Evolutionary conservation across 2,888 invertebrate genomes (phyloP), one percentile per base, ranked within the genome.

Genomic region (Gymnosoma rotundatum): DNA sequence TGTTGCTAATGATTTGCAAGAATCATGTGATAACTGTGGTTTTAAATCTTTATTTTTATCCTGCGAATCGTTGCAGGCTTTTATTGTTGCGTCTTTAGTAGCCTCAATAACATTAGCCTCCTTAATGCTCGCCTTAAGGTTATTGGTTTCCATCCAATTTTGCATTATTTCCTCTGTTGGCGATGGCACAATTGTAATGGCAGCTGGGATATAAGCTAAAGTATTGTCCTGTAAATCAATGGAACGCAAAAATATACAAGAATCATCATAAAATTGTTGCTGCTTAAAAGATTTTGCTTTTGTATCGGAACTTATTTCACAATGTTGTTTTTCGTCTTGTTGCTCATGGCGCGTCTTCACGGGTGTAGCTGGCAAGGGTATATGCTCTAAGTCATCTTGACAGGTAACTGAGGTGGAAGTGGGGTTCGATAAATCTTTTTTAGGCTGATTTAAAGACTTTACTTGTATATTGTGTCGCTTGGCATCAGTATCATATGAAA

Each of bases 201-300:
- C 88, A 18, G 88, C 88, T 54, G 88, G 88, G 79, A 88, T 87
- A 56, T 88, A 88, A 48, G 88, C 88, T 12, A 88, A 83, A 0
- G 88, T 88, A 21, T 83, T 87, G 78, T 88, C 87, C 76, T 88
- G 86, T 60, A 89, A 87, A 86, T 90, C 90, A 82, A 90, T 88
- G 42, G 90, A 89, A 83, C 88, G 88, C 78, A 90, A 83, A 81
- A 90, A 90, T 82, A 87, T 88, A 87, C 90, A 90, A 58, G 90
- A 88, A 83, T 90, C 88, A 83, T 90, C 88, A 87, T 90, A 90
- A 73, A 89, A 87, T 81, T 88, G 88, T 73, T 89, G 88, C 32
- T 88, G 89, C 63, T 87, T 86, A 14, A 80, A 48, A 8, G 64
- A 67, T 56, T 78, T 79, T 1, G 42, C 3, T 21, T 70, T 75